Evolutionary conservation across 2,113 vertebrate genomes (phyloP), one percentile per base, ranked within the genome.

Genomic region (Oreotrochilus melanogaster): DNA sequence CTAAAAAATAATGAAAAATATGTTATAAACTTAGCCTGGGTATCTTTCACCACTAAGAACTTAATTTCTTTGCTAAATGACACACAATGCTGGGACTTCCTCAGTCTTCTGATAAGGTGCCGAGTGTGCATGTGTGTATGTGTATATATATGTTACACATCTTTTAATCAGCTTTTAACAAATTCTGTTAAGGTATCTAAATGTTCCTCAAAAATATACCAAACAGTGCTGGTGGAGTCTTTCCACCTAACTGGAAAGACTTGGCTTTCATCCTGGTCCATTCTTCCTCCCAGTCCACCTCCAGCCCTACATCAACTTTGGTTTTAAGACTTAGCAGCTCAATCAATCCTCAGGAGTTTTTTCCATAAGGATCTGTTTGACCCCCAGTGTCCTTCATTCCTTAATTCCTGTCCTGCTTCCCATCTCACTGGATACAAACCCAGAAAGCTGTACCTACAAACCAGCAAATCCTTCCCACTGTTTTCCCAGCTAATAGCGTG

Each of bases 321-420:
- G 14, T 50, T 69, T 70, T 43, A 61, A 83, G 64, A 45, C 22
- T 70, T 53, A 57, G 47, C n/a, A 74, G 9, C 42, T 72, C 43
- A 35, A 39, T 35, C 7, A 35, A 24, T 42, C 37, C 64, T 76
- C 64, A 28, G 53, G 24, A 78, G 33, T 2, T 13, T 57, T 72
- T 75, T 61, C 66, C 6, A 1, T 11, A 43, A 28, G 47, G 37
- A 79, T 19, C 3, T 76, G 2, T 51, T 61, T 60, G 50, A 72
- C 53, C 8, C 16, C 79, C 0, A 0, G 27, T 79, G 23, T 50
- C 37, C 39, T n/a, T 83, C 31, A 25, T 31, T 50, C 17, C 69
- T 45, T 35, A 71, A 92, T 66, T 42, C 31, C 47, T 56, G 30
- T 39, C 43, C 27, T 0, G 0, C 7, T 73, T 73, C n/a, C 54